Evolutionary conservation across 1,140 invertebrate species (phyloP).

Genomic region (Neelides sp.): DNA sequence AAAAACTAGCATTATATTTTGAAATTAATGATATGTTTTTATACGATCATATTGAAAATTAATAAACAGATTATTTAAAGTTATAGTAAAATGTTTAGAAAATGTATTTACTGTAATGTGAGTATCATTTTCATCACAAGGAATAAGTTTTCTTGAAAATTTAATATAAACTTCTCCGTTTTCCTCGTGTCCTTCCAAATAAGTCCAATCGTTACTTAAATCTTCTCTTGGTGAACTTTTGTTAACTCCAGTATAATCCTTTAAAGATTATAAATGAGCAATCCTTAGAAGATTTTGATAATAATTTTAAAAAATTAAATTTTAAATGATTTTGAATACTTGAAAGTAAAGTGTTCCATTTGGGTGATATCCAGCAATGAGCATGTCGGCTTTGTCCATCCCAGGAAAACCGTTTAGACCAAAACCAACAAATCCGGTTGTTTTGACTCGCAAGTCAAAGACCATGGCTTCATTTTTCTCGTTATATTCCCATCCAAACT

Average conservation of each 20-base stretch:
- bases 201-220: slow-evolving; percentile 5
- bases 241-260: neutral
- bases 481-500: slow-evolving; percentile 1
- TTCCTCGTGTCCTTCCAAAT: too few relatives aligned
- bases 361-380: neutral
- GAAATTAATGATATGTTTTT: neutral
- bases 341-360: neutral
- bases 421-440: slow-evolving; percentile 4
- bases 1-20: neutral
- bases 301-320: neutral
- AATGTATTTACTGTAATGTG: neutral
- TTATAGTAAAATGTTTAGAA: slow-evolving; percentile 1
- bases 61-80: neutral
- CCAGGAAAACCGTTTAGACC: neutral
- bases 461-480: neutral
- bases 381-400: neutral
- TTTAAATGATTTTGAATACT: slow-evolving; percentile 2
- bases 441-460: neutral
- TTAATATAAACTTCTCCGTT: too few relatives aligned
- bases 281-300: neutral
- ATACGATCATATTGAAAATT: neutral
- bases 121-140: neutral
- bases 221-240: neutral
- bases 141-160: too few relatives aligned
- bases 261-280: neutral